These are phyloP conservation scores for Silurus glanis DNA, from an alignment of 2,113 vertebrate species.

Conservation along the genomic window DNA sequence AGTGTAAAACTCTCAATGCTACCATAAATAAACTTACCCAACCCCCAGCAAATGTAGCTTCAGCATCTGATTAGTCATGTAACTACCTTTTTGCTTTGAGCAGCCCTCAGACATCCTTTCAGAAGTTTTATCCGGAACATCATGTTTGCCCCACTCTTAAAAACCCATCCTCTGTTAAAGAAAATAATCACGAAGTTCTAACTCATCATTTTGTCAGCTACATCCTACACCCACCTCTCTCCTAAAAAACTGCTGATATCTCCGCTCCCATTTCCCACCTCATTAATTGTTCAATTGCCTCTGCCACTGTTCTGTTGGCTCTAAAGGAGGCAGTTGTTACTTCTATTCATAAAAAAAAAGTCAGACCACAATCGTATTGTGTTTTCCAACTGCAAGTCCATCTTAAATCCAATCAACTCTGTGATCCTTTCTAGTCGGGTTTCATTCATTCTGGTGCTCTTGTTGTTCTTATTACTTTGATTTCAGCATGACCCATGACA, in stretches of 20 bases:
- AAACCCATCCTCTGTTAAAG: too few species aligned
- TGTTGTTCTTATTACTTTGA: background rate
- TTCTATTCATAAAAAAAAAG: background rate
- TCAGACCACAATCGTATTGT: background rate
- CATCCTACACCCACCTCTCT: background rate
- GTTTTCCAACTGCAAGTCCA: background rate
- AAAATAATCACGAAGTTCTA: background rate
- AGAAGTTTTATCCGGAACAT: background rate
- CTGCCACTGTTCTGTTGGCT: background rate
- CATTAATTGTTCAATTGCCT: conserved; percentile 10
- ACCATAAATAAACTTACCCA: conserved; percentile 7
- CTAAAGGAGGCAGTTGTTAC: background rate
- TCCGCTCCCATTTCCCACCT: background rate
- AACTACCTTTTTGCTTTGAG: background rate
- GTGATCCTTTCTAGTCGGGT: background rate
- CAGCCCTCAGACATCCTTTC: background rate
- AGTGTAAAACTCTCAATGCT: background rate
- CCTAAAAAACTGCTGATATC: background rate
- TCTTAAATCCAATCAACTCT: background rate
- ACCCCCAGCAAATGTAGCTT: background rate
- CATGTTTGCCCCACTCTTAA: background rate
- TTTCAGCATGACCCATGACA: background rate
- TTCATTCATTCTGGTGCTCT: background rate
- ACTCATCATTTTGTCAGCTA: background rate
- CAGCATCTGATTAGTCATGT: background rate